Evolutionary conservation across 2,888 invertebrate genomes (phyloP), one percentile per base, ranked within the genome.

Genomic region (Sphecodes monilicornis): DNA sequence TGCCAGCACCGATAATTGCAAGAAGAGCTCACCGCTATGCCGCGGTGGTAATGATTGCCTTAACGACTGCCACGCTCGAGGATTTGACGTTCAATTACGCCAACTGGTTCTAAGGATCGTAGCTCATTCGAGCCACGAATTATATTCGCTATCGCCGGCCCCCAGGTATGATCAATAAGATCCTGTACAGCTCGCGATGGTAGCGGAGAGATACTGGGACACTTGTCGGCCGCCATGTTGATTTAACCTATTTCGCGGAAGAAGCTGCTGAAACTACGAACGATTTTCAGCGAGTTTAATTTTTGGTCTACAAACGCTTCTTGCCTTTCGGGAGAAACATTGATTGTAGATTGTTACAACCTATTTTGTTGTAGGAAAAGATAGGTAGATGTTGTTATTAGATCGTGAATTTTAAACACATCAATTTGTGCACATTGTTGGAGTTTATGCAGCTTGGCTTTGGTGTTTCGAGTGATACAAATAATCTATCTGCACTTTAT

Each of bases 1-100:
- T 76, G 85, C 76, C 85, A 78, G 80, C 76, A 32, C 26, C 77
- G 77, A 85, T 85, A 85, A 80, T 85, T 80, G 80, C 85, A 71
- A 69, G 84, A 82, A 66, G 74, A 75, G 64, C 60, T 68, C 57
- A n/a, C 32, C 18, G 22, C 13, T 70, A 54, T 46, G 64, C 69
- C 36, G 29, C 70, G 78, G 41, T 80, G 71, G 75, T 85, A 85
- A 85, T 78, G 85, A 85, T 84, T 77, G 50, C 41, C 76, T 70
- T 80, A 84, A 84, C 75, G 74, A 71, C 70, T 39, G 60, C 29
- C 36, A 36, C 36, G 70, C 64, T 70, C 71, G 66, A 43, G 64
- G 71, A 77, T 85, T 77, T 66, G 73, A 82, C 83, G 76, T 77
- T 75, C 83, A 83, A 82, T 84, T 84, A 82, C 46, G 71, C 29